Percentiles rank a stretch among this genome's conserved stretches.
These are phyloP conservation scores for Falco rusticolus DNA, from an alignment of 2,797 vertebrate species.

Conservation along the genomic window DNA sequence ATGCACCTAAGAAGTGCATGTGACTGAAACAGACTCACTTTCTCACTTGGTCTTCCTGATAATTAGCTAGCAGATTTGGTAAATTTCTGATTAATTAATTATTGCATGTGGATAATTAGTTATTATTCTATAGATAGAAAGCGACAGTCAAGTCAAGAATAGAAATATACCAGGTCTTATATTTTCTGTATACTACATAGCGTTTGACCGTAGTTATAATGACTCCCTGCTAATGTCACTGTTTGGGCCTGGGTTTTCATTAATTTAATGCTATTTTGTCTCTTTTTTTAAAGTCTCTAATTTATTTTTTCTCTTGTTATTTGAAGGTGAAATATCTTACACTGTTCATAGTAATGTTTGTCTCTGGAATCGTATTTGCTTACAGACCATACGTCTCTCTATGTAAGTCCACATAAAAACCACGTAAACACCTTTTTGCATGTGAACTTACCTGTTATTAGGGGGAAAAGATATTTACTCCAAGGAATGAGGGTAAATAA, in stretches of 20 bases:
- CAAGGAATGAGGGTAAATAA: background rate
- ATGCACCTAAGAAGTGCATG: background rate
- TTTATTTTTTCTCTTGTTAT: background rate
- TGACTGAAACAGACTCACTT: background rate
- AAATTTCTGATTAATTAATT: background rate
- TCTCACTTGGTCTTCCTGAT: background rate
- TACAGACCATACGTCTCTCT: background rate
- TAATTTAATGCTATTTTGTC: background rate
- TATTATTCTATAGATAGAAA: background rate
- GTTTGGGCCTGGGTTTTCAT: background rate
- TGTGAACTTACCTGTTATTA: background rate
- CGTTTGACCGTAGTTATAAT: background rate
- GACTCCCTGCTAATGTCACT: background rate
- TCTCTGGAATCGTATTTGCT: background rate
- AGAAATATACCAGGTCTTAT: background rate
- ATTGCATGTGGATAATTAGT: background rate
- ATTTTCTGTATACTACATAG: background rate
- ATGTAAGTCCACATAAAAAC: background rate
- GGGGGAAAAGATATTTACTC: background rate
- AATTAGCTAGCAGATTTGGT: background rate
- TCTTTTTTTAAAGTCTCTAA: background rate
- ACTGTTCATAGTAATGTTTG: background rate
- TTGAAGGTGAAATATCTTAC: background rate
- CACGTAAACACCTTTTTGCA: background rate
- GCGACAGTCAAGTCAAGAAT: background rate